Percentiles rank a stretch among this genome's conserved stretches.
Evolutionary conservation across 2,888 invertebrate species (phyloP).

Genomic region (Hemicrepidius hirtus): DNA sequence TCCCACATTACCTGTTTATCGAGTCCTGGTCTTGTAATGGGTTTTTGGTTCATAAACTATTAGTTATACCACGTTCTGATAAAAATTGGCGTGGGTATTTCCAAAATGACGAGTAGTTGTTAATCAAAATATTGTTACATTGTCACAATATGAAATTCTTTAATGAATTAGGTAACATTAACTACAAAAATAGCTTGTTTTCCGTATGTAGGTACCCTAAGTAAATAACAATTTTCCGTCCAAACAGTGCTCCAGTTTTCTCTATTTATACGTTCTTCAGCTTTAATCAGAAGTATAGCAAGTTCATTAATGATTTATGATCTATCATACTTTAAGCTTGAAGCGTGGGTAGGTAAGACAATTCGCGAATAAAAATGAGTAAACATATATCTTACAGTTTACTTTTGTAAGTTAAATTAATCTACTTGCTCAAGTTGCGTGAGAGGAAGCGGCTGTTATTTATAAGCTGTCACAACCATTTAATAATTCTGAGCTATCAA

Average conservation of each 20-base stretch:
- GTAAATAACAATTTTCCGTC: background rate
- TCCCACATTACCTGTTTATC: too few species aligned
- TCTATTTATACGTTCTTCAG: background rate
- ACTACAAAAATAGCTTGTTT: too few species aligned
- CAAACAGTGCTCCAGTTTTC: background rate
- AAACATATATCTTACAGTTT: constrained; percentile 26
- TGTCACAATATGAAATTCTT: too few species aligned
- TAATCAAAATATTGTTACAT: too few species aligned
- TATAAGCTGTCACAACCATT: constrained; percentile 26
- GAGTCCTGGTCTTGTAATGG: too few species aligned
- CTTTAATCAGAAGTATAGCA: background rate
- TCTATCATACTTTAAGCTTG: background rate
- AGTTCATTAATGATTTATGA: constrained; percentile 14
- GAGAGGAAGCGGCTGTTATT: constrained; percentile 21
- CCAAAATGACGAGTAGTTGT: too few species aligned
- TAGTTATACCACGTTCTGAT: too few species aligned
- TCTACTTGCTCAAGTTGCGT: constrained; percentile 25
- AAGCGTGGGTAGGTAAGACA: constrained; percentile 25
- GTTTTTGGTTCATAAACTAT: too few species aligned
- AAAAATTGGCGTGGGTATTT: too few species aligned
- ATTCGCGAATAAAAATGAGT: constrained; percentile 22
- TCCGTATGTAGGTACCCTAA: too few species aligned
- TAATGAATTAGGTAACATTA: too few species aligned
- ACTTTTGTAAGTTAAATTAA: constrained; percentile 30
- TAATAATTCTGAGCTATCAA: constrained; percentile 27